These are phyloP conservation scores for Pecten maximus DNA, from an alignment of 2,888 invertebrate species.

Conservation along the genomic window DNA sequence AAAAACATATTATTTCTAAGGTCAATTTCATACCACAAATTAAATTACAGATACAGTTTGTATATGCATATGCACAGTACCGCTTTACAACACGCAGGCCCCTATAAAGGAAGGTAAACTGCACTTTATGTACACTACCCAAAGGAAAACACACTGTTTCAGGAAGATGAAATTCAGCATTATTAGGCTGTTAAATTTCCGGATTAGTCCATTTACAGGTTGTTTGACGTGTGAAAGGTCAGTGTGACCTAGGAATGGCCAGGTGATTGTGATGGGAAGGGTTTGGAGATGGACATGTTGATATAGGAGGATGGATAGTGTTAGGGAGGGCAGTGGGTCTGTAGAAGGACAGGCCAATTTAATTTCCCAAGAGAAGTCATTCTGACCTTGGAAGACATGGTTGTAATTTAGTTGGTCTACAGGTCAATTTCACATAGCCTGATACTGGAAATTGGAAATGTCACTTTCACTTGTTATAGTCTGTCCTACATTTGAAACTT, in stretches of 20 bases:
- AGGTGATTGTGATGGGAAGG: background rate
- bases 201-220: no score
- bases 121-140: no score
- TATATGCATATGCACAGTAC: no score
- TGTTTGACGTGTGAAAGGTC: background rate
- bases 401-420: background rate
- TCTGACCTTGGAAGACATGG: background rate
- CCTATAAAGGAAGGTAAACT: no score
- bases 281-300: background rate
- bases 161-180: background rate
- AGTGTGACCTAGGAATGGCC: background rate
- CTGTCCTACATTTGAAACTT: background rate
- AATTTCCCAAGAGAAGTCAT: background rate
- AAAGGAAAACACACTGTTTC: no score
- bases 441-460: background rate
- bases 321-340: background rate
- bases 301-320: background rate
- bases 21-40: background rate
- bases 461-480: no score
- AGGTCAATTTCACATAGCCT: background rate
- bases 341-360: background rate
- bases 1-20: background rate
- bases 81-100: background rate
- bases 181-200: background rate
- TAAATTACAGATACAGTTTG: background rate